Evolutionary conservation across 2,888 invertebrate species (phyloP), one percentile per base, ranked within the genome.

Genomic region (Dasysyrphus albostriatus): DNA sequence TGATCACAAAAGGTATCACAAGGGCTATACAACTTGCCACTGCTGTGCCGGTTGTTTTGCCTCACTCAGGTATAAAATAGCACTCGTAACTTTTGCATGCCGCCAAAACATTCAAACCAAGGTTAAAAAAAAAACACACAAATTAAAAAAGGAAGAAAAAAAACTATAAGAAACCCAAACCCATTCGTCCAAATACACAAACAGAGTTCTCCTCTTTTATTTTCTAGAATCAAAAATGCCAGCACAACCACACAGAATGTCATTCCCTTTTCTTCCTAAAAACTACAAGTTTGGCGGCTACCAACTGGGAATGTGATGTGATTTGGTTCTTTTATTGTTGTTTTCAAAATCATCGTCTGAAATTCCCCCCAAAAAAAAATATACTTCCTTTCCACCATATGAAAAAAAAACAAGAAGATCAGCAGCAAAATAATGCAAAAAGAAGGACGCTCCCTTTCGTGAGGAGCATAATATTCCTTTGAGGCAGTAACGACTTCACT

Each of bases 71-170:
- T 63, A 63, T 44, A 24, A 24, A 24, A 51, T 44, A 44, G 54
- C 39, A 29, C 9, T 63, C 56, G 56, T 69, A 81, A 37, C 76
- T 56, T 69, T 83, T 59, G 82, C 73, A 77, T 72, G 82, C 76
- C 77, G 82, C 63, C 65, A 72, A 81, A 81, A 81, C 63, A 81
- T 75, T 65, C 59, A 37, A 51, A 39, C 74, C 72, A 75, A 81
- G 81, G 81, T 75, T 75, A 47, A 42, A 39, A 47, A 58, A 34
- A 44, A 76, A 34, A 10, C 7, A 61, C 8, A 14, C 24, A 19
- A 34, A 24, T 61, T 61, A 7, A 54, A 24, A 42, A 61, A 59
- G 14, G 14, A 59, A 42, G 3, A 59, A 59, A 44, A 16, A 56
- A 32, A 19, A 49, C 19, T 29, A 59, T 54, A 54, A 19, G n/a